Base-by-base conservation (phyloP, 2,797 vertebrate genomes). In the Champsocephalus gunnari region DNA sequence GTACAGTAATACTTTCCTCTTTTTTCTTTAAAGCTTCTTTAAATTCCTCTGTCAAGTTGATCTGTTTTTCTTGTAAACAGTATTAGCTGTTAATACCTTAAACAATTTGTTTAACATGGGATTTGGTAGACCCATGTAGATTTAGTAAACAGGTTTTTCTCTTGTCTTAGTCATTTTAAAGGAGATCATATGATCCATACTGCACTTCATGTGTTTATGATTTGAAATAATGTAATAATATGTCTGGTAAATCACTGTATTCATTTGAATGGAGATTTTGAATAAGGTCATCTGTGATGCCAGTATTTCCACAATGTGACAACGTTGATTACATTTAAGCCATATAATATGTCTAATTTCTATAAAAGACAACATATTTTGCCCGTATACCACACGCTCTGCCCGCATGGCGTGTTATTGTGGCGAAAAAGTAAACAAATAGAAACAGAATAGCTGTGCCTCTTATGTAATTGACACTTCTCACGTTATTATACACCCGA, bases 401-500 rank as follows among this genome's bases (percentile, higher is more conserved):
- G 64, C 48, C 44, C 67, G 67, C 61, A 72, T 68, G 28, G 53
- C 34, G 45, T 53, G 24, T 73, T 63, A 62, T 64, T 72, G 71
- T 71, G n/a, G 43, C 54, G 68, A 73, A 86, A 86, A 71, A 75
- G 19, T 24, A 28, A 19, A 57, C 24, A 57, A 56, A 67, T 47
- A 48, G 24, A 56, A 47, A 47, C 9, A 38, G 34, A 58, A 70
- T 49, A 71, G 57, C 77, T 60, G 56, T 62, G 63, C 53, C 61
- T 80, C 70, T 92, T 85, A 84, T 79, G 67, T 79, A 83, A 86
- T 60, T 83, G 61, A 83, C 73, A 79, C 57, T 43, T 84, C 73
- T 84, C 51, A 65, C 7, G 3, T 81, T 79, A 76, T 73, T 2
- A 0, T 57, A 82, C 58, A 67, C 62, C n/a, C 66, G 59, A 21